A percentile compares a stretch with the other conserved stretches of the same genome.
phyloP scores from a whole-genome alignment of 2,113 vertebrate species.

The Nerophis ophidion region DNA sequence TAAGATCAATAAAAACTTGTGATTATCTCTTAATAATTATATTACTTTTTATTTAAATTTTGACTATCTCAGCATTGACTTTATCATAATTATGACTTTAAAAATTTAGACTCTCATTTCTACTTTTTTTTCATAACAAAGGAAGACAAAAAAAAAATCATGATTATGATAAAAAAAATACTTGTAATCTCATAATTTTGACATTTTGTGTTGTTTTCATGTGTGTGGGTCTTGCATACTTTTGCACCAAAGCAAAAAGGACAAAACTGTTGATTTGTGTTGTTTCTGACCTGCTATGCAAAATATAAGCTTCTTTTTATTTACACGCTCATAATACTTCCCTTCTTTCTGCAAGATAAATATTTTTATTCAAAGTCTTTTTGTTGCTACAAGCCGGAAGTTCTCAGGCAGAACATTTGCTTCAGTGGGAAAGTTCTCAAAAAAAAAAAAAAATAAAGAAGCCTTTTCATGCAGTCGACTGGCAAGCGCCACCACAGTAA shows the following conservation, averaged over 20 bases:
- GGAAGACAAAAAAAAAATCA: too few species aligned
- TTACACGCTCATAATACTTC: slow-evolving; percentile 37
- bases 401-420: slow-evolving; percentile 85
- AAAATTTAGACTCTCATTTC: too few species aligned
- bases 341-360: slow-evolving; percentile 22
- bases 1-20: too few species aligned
- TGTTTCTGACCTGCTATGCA: slow-evolving; percentile 93
- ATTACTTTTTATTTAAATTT: too few species aligned
- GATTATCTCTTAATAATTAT: too few species aligned
- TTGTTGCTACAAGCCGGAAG: slow-evolving; percentile 68
- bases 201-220: too few species aligned
- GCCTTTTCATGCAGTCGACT: slow-evolving; percentile 9
- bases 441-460: background rate
- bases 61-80: too few species aligned
- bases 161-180: too few species aligned
- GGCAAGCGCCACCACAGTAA: slow-evolving; percentile 38
- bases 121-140: too few species aligned
- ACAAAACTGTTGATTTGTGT: slow-evolving; percentile 72
- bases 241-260: slow-evolving; percentile 84
- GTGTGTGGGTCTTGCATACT: too few species aligned
- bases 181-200: too few species aligned
- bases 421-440: slow-evolving; percentile 18
- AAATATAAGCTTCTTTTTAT: slow-evolving; percentile 83
- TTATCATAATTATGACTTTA: too few species aligned
- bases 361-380: slow-evolving; percentile 59